Evolutionary conservation across 2,888 invertebrate genomes (phyloP), one percentile per base, ranked within the genome.

Genomic region (Drosophila lutescens): DNA sequence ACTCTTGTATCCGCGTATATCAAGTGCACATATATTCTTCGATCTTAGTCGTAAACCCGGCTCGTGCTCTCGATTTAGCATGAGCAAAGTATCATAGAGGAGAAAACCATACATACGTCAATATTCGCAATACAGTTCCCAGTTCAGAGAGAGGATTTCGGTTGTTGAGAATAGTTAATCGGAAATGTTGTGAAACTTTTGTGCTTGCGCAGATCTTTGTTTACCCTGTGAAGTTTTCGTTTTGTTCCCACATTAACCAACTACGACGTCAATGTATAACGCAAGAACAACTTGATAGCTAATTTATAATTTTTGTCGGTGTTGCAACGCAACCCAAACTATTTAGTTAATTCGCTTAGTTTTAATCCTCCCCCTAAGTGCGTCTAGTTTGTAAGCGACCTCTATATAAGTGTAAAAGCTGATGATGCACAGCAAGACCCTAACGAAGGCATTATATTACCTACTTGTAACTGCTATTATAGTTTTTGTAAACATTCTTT

Each of bases 311-410:
- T 83, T 86, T 77, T 88, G 55, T 50, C 38, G 54, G 66, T 54
- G 74, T 88, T 88, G 76, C 81, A 79, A 85, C 68, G 66, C 62
- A 67, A 70, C 54, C 63, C 71, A 86, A 54, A 86, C 68, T 79
- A 60, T 47, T 63, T 58, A 72, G 74, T 73, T 73, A 51, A 59
- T 63, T 63, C 44, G 15, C 2, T 7, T 59, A 69, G 69, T 69
- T 69, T 66, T 68, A 69, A 55, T 20, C 40, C 40, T 26, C 34
- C 12, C 40, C 3, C 10, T 26, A 30, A 62, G 40, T 53, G 57
- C 40, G 54, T 53, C 23, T 62, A 59, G n/a, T 26, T 57, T 57
- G 57, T 74, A 68, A 76, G 50, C 43, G 58, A 73, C 74, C 53
- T 50, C 58, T 47, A 20, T 46, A 32, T 55, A 46, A 68, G 68